A percentile compares a stretch with the other conserved stretches of the same genome.
Conservation (phyloP, 1,140 invertebrate genomes). For the Papilio helenus region DNA sequence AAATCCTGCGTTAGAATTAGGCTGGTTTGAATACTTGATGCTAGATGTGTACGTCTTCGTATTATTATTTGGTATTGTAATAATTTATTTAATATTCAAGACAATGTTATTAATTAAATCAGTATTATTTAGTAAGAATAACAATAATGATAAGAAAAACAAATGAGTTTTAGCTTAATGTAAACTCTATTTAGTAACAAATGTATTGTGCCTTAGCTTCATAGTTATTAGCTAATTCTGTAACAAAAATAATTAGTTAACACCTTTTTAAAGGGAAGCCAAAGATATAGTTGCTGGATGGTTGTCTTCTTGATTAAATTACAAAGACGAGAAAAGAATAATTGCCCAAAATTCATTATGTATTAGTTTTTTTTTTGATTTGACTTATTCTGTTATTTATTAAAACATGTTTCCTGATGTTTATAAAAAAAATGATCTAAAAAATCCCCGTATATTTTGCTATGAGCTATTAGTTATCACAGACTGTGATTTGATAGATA, state of each 20-base stretch:
- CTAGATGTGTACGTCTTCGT: constrained; percentile 83
- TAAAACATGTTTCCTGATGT: too few species aligned
- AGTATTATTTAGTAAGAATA: not conserved
- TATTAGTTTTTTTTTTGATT: too few species aligned
- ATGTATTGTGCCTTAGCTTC: too few species aligned
- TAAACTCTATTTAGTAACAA: too few species aligned
- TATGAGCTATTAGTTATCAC: not conserved
- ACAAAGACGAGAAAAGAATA: not conserved
- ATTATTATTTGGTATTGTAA: not conserved
- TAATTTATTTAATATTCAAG: not conserved
- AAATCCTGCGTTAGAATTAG: constrained; percentile 83
- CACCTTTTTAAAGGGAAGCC: too few species aligned
- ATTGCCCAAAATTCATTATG: too few species aligned
- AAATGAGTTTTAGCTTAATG: too few species aligned
- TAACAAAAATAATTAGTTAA: not conserved
- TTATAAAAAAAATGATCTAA: too few species aligned
- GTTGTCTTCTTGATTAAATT: not conserved
- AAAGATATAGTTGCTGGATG: not conserved
- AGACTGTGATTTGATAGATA: not conserved
- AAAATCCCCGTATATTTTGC: too few species aligned
- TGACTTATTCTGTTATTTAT: too few species aligned
- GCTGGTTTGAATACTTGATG: constrained; percentile 84
- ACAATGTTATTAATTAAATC: not conserved
- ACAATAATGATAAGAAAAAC: constrained; percentile 7
- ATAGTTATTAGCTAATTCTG: too few species aligned